phyloP scores from a whole-genome alignment of 2,888 invertebrate genomes.

The Lottia scabra region DNA sequence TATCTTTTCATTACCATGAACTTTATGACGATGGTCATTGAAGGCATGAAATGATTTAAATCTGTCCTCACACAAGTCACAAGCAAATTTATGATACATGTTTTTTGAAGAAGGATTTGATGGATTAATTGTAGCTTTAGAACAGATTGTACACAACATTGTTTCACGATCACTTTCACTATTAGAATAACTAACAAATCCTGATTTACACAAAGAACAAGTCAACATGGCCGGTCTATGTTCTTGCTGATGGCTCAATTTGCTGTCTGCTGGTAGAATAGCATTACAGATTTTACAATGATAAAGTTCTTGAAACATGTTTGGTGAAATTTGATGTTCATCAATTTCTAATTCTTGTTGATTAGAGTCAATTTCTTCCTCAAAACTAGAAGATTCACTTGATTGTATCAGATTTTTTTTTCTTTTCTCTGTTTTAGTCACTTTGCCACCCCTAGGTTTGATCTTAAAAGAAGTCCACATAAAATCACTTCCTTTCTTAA shows the following conservation, averaged over 20 bases:
- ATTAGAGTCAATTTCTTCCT: constrained; percentile 7
- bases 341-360: constrained; percentile 12
- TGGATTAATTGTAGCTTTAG: background rate
- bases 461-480: constrained; percentile 56
- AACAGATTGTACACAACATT: constrained; percentile 32
- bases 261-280: constrained; percentile 47
- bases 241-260: constrained; percentile 42
- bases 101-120: background rate
- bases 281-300: constrained; percentile 55
- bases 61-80: constrained; percentile 44
- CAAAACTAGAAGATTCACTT: background rate
- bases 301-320: constrained; percentile 51
- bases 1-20: constrained; percentile 33
- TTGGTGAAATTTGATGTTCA: constrained; percentile 20
- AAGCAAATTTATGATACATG: constrained; percentile 26
- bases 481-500: constrained; percentile 52
- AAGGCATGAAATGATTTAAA: constrained; percentile 42
- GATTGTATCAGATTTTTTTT: background rate
- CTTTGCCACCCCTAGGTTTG: constrained; percentile 22
- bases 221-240: constrained; percentile 34
- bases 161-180: constrained; percentile 6
- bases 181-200: constrained; percentile 15
- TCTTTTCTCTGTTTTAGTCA: background rate
- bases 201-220: constrained; percentile 38
- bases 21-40: constrained; percentile 39